phyloP scores from a whole-genome alignment of 2,113 vertebrate genomes.

The Carollia perspicillata region DNA sequence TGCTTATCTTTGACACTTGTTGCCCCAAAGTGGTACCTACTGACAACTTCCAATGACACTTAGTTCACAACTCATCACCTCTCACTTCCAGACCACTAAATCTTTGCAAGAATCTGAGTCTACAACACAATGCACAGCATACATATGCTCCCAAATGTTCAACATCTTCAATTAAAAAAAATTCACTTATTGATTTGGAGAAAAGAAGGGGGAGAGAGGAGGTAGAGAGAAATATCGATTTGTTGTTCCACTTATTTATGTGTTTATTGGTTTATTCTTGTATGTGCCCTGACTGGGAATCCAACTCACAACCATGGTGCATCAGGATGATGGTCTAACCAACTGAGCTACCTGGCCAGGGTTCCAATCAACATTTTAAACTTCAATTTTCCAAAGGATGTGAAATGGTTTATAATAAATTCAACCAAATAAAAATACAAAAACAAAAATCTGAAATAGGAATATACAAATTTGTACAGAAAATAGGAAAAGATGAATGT shows the following conservation, averaged over 20 bases:
- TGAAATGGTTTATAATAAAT: background rate
- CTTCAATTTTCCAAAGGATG: background rate
- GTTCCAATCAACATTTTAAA: background rate
- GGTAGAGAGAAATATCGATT: no score
- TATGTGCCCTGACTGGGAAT: no score
- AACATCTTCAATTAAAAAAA: no score
- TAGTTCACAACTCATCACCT: background rate
- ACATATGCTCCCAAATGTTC: background rate
- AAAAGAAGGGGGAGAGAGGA: no score
- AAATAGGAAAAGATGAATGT: background rate
- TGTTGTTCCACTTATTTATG: no score
- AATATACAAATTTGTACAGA: background rate
- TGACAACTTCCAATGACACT: background rate
- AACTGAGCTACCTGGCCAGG: no score
- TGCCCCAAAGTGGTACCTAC: background rate
- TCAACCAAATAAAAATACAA: constrained; percentile 6
- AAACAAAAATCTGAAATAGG: background rate
- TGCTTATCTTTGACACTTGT: background rate
- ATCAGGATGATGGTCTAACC: no score
- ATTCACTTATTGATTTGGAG: no score
- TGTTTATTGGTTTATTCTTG: no score
- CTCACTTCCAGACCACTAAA: background rate
- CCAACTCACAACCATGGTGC: no score
- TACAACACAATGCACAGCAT: background rate
- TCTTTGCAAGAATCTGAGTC: background rate